Evolutionary conservation across 2,797 vertebrate species (phyloP).

Genomic region (Salmo trutta): DNA sequence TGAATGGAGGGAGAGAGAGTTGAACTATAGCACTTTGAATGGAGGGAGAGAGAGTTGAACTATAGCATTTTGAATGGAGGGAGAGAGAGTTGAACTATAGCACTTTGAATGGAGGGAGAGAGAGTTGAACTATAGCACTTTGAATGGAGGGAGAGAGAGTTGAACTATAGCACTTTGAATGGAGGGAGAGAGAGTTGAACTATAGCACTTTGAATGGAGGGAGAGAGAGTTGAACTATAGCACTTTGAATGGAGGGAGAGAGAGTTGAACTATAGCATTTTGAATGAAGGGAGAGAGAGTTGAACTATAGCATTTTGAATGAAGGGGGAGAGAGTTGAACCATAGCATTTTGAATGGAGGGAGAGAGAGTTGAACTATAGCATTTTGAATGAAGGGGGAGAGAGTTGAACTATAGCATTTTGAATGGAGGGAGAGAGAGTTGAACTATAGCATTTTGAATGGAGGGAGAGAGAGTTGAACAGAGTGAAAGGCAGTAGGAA

Average conservation of each 20-base stretch:
- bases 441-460: slow-evolving; percentile 37
- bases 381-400: slow-evolving; percentile 26
- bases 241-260: neutral
- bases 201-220: slow-evolving; percentile 25
- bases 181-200: slow-evolving; percentile 37
- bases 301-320: neutral
- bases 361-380: slow-evolving; percentile 35
- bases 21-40: neutral
- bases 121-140: slow-evolving; percentile 2
- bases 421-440: slow-evolving; percentile 36
- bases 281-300: neutral
- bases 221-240: neutral
- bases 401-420: slow-evolving; percentile 42
- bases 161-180: slow-evolving; percentile 36
- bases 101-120: neutral
- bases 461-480: neutral
- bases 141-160: slow-evolving; percentile 33
- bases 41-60: neutral
- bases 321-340: too few relatives aligned
- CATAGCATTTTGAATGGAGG: neutral
- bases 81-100: neutral
- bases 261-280: neutral
- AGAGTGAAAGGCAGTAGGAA: too few relatives aligned
- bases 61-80: neutral
- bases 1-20: too few relatives aligned